These are phyloP conservation scores for Benthosema pterotum DNA, from an alignment of 2,797 vertebrate genomes.

Conservation along the genomic window DNA sequence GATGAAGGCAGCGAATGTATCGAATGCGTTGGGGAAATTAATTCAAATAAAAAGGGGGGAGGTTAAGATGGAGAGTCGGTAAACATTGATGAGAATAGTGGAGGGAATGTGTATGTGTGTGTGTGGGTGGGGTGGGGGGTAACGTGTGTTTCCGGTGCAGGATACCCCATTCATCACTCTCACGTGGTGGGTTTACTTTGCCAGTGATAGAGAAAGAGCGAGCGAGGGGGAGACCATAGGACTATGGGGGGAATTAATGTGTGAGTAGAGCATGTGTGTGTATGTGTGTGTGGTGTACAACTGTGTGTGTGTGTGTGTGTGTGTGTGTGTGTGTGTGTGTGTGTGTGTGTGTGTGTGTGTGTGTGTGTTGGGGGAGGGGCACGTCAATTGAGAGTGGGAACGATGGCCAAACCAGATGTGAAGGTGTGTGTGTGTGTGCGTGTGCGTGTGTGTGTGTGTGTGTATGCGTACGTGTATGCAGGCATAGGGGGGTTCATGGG, in stretches of 20 bases:
- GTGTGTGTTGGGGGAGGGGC: constrained; percentile 59
- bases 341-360: constrained; percentile 30
- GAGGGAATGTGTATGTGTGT: constrained; percentile 21
- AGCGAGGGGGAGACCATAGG: constrained; percentile 69
- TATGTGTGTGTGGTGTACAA: constrained; percentile 41
- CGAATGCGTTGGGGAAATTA: background rate
- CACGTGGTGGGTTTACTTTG: constrained; percentile 78
- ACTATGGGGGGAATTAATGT: constrained; percentile 66
- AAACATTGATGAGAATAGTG: background rate
- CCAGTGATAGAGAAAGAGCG: constrained; percentile 73
- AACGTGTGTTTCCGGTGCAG: constrained; percentile 73
- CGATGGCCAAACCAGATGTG: constrained; percentile 83
- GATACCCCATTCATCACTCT: constrained; percentile 80
- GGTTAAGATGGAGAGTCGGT: background rate
- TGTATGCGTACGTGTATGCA: background rate
- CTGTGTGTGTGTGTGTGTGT: constrained; percentile 53
- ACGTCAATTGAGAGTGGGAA: constrained; percentile 52
- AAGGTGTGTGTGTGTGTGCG: constrained; percentile 40
- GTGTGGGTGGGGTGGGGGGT: constrained; percentile 58
- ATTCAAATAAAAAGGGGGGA: background rate
- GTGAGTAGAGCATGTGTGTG: constrained; percentile 47
- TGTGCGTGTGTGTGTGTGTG: constrained; percentile 6
- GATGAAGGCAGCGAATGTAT: too few relatives aligned
- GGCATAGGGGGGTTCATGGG: constrained; percentile 31
- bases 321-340: constrained; percentile 41